Evolutionary conservation across 2,113 vertebrate genomes (phyloP), one percentile per base, ranked within the genome.

Genomic region (Choloepus hoffmanni): DNA sequence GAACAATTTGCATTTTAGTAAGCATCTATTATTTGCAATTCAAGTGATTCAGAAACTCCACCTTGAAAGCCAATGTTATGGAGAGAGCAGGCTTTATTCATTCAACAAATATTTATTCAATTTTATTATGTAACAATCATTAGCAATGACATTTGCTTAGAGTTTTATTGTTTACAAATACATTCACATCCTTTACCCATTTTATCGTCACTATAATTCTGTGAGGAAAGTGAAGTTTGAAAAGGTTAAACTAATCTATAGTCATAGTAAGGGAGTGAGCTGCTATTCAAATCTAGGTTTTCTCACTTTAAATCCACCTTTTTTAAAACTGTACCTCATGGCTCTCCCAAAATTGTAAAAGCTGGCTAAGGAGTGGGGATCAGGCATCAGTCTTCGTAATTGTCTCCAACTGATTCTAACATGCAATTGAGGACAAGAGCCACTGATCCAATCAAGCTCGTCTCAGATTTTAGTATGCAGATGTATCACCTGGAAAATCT

Each of bases 131-230:
- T 81, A 16, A 13, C 63, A 87, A 8, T 58, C 33, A 67, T 76
- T 76, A 94, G 68, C 5, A 90, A 26, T 78, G 33, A 1, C 18
- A 58, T 10, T 58, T 45, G 16, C 43, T 94, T 93, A 85, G 5
- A 9, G 23, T 67, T 78, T 89, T 83, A 55, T 82, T 85, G 74
- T 78, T 94, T 94, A 88, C 7, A 88, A 94, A 85, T 85, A 85
- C 72, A 10, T 50, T 84, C 15, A 88, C 2, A 53, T 1, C 19
- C 84, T 60, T 73, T 88, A 55, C 36, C 85, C 33, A 94, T 83
- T 72, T 95, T 83, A 83, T 94, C 14, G 53, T 68, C 7, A 40
- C 14, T 36, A 18, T 72, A 88, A 50, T 77, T 90, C 62, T 65
- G 76, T n/a, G 36, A 85, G 65, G 93, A 81, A 79, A 94, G 74